Conservation (phyloP, 2,113 vertebrate genomes). For the Phalacrocorax pelagicus region DNA sequence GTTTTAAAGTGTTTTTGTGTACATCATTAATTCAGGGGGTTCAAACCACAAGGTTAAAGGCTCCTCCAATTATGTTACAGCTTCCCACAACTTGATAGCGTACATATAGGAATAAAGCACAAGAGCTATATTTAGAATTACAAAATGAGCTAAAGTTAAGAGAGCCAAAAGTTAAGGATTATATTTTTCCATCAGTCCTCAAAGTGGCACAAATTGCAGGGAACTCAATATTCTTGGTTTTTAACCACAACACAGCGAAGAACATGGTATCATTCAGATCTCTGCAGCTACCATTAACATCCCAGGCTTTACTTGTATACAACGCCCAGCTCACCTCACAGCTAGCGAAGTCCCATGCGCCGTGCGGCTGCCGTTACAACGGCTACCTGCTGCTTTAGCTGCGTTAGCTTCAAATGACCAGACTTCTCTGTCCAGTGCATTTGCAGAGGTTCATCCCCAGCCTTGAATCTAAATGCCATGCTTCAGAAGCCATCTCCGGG, state of each 20-base stretch:
- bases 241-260: neutral
- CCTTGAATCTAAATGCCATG: neutral
- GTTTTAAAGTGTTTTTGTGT: neutral
- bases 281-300: neutral
- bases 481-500: neutral
- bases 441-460: neutral
- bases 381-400: neutral
- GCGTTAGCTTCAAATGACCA: neutral
- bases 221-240: neutral
- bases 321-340: neutral
- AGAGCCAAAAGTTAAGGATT: neutral
- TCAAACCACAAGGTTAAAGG: slow-evolving; percentile 31
- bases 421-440: neutral
- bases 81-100: neutral
- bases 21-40: neutral
- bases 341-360: neutral
- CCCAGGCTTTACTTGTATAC: neutral
- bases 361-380: neutral
- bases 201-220: neutral
- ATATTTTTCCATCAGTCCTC: neutral
- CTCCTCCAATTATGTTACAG: slow-evolving; percentile 13
- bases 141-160: neutral
- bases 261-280: neutral
- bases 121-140: neutral
- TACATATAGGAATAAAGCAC: neutral